Evolutionary conservation across 2,888 invertebrate genomes (phyloP).

Genomic region (Brachyopa scutellaris): DNA sequence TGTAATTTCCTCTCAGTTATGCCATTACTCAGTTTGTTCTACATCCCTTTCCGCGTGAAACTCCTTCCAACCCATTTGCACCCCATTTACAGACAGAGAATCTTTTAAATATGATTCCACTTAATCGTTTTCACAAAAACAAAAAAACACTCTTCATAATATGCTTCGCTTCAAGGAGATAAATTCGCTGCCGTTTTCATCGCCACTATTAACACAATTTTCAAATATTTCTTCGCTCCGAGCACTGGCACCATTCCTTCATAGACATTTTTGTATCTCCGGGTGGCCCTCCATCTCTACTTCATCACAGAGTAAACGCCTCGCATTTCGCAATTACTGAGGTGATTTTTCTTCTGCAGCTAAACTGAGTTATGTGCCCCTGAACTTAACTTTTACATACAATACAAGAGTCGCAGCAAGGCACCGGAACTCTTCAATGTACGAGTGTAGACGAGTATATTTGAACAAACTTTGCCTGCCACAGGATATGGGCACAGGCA

Average conservation of each 20-base stretch:
- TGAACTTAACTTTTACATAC: constrained; percentile 34
- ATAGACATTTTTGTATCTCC: not conserved
- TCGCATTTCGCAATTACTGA: constrained; percentile 33
- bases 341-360: constrained; percentile 43
- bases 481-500: not conserved
- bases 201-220: constrained; percentile 40
- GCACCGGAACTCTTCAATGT: not conserved
- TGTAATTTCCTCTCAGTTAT: constrained; percentile 19
- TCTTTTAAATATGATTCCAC: constrained; percentile 2
- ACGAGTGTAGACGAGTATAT: constrained; percentile 25
- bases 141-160: constrained; percentile 25
- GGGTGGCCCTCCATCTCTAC: not conserved
- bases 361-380: constrained; percentile 14
- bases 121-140: not conserved
- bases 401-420: not conserved
- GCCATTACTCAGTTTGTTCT: constrained; percentile 13
- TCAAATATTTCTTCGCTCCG: constrained; percentile 15
- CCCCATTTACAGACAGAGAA: not conserved
- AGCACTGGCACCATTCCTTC: not conserved
- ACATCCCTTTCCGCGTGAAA: not conserved
- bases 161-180: constrained; percentile 5
- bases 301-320: not conserved
- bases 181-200: constrained; percentile 33
- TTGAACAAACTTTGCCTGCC: not conserved
- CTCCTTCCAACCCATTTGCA: too few relatives aligned